Evolutionary conservation across 2,113 vertebrate species (phyloP).

Genomic region (Colossoma macropomum): DNA sequence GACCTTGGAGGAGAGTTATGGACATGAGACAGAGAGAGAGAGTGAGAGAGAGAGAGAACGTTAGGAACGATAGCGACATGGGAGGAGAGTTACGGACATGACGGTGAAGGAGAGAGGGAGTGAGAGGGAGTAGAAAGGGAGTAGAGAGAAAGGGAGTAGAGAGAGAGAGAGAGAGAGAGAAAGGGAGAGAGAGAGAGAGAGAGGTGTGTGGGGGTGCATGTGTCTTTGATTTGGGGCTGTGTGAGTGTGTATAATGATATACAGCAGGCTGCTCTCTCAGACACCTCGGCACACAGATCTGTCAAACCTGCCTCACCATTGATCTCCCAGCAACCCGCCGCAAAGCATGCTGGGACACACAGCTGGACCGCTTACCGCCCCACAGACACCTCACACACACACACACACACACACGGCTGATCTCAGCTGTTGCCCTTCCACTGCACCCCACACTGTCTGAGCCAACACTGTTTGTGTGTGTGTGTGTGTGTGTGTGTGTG

Average conservation of each 20-base stretch:
- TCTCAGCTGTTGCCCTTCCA: not conserved
- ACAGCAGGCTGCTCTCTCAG: conserved; percentile 63
- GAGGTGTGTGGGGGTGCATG: not conserved
- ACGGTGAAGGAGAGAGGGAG: not conserved
- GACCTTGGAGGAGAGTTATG: conserved; percentile 24
- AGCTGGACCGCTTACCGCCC: conserved; percentile 54
- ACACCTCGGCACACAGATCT: conserved; percentile 63
- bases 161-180: conserved; percentile 35
- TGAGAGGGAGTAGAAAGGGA: no score
- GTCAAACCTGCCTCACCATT: conserved; percentile 61
- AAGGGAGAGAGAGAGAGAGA: not conserved
- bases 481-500: conserved; percentile 13
- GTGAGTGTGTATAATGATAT: conserved; percentile 61
- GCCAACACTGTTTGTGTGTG: not conserved
- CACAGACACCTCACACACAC: conserved; percentile 32
- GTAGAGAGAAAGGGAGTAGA: conserved; percentile 25
- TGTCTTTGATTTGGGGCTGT: conserved; percentile 5
- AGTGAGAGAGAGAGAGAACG: no score
- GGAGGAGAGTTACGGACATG: conserved; percentile 40
- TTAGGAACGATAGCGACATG: conserved; percentile 26
- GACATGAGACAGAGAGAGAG: not conserved
- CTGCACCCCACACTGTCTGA: not conserved
- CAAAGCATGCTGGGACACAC: conserved; percentile 62
- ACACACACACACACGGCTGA: not conserved
- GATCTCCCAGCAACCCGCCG: conserved; percentile 53